Evolutionary conservation across 2,113 vertebrate species (phyloP), one percentile per base, ranked within the genome.

Genomic region (Pristiophorus japonicus): DNA sequence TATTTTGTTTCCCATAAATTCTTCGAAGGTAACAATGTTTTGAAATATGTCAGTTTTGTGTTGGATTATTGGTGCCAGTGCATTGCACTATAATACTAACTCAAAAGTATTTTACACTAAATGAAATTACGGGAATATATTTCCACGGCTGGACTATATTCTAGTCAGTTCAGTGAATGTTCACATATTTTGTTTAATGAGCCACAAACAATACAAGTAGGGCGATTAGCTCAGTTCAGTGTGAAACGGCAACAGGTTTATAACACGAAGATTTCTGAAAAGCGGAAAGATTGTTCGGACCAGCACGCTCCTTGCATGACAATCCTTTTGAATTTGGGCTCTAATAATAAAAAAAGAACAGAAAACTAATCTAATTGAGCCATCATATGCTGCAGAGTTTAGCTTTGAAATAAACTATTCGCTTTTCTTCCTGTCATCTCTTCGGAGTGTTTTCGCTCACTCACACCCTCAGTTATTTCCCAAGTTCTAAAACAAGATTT

Each of bases 241-340:
- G 51, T 88, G 85, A 55, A 59, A 38, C n/a, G 20, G 66, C 93
- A 94, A 94, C 93, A 94, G 93, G 93, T 94, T 47, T 47, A 94
- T 18, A 45, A 45, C 65, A 24, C 22, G 3, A 3, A 2, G 30
- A 30, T 45, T 51, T 51, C 0, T 94, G 42, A 18, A 16, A 30
- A 22, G 42, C 20, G 38, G 6, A 10, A 22, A 47, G 65, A 27
- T 7, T 1, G 42, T 24, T 3, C 10, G 24, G 24, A 51, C 66
- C 93, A 70, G 14, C 12, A 5, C 6, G 63, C 18, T 47, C 1
- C 65, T 30, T 27, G 42, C 73, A 22, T 10, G 38, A 51, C 8
- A 63, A 16, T 6, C 88, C 18, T 92, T 63, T 62, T n/a, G 38
- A 92, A 63, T 38, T 34, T 62, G 59, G 47, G 16, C 16, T 92